Base-by-base conservation (phyloP, 2,797 vertebrate species). In the Sylvilagus floridanus region DNA sequence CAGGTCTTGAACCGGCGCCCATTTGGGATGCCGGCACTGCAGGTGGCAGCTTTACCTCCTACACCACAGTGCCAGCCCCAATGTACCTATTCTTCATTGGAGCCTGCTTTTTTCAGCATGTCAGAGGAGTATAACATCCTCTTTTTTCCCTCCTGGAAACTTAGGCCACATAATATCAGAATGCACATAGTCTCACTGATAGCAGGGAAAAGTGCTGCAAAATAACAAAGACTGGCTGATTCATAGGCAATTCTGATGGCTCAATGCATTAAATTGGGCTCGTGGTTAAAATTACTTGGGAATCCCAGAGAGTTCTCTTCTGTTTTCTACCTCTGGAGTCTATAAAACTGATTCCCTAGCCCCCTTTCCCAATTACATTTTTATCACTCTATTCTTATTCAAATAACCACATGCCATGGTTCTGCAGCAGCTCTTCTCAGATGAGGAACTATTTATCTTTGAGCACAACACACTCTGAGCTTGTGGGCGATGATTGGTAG, bases 311-410 rank as follows among this genome's bases (percentile, higher is more conserved):
- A 81, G 87, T 77, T 93, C 62, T 72, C 72, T 68, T 95, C 84
- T 96, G 76, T 63, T 90, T 92, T 85, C 62, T 79, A 90, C 54
- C 52, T 93, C 79, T 62, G 7, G 30, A 50, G 68, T 50, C 87
- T 68, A 37, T 93, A 96, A 96, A 92, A 66, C 35, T 57, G 9
- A 77, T 32, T 92, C 71, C 42, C 42, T 83, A 37, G 9, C 11
- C 62, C 75, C 52, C 62, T 93, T 84, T 68, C 72, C 60, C 88
- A 96, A 69, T 96, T 93, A 95, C 47, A 82, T 37, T 89, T 92
- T 84, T 93, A 94, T 95, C 76, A 82, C 47, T 86, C 88, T 88
- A 28, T 78, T 93, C 88, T 90, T 92, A 93, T 78, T 87, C 88
- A 94, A 91, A 93, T 84, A 95, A 69, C 78, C 71, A 78, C 84